A percentile compares a stretch with the other conserved stretches of the same genome.
phyloP scores from a whole-genome alignment of 2,888 invertebrate genomes.

The Xanthia icteritia region DNA sequence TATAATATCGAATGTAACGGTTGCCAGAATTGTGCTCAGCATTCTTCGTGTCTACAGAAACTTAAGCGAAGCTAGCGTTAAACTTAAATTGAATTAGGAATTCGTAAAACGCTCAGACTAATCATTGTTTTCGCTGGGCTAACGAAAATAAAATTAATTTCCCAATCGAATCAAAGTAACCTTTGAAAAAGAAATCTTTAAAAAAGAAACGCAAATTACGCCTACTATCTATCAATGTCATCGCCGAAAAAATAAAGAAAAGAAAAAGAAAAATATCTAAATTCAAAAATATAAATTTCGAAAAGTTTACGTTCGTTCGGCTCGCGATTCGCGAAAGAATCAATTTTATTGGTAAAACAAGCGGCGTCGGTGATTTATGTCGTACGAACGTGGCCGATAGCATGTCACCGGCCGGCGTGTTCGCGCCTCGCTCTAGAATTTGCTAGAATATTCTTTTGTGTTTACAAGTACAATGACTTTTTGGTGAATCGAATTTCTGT shows the following conservation, averaged over 20 bases:
- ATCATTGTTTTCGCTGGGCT: constrained; percentile 18
- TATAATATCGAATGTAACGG: constrained; percentile 55
- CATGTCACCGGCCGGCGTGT: constrained; percentile 84
- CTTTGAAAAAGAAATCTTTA: not conserved
- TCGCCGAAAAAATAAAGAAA: constrained; percentile 35
- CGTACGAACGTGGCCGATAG: constrained; percentile 86
- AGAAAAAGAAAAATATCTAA: constrained; percentile 50
- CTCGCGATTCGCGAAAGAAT: constrained; percentile 84
- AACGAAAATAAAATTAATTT: constrained; percentile 38
- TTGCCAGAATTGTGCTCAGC: constrained; percentile 41
- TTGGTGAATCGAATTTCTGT: constrained; percentile 63
- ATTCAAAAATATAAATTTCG: constrained; percentile 66
- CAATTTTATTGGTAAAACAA: constrained; percentile 90
- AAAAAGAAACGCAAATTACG: constrained; percentile 34
- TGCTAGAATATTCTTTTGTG: constrained; percentile 86
- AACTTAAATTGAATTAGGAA: constrained; percentile 51
- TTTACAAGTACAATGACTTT: constrained; percentile 79
- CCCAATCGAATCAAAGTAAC: constrained; percentile 23
- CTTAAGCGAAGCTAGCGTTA: constrained; percentile 29
- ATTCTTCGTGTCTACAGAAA: constrained; percentile 33
- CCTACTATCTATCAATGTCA: constrained; percentile 58
- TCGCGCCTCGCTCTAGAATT: constrained; percentile 86
- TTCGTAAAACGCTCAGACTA: constrained; percentile 6
- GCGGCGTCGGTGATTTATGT: constrained; percentile 87
- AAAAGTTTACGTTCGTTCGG: constrained; percentile 73